Evolutionary conservation across 1,140 invertebrate genomes (phyloP).

Genomic region (Oncopodura yosiiana): DNA sequence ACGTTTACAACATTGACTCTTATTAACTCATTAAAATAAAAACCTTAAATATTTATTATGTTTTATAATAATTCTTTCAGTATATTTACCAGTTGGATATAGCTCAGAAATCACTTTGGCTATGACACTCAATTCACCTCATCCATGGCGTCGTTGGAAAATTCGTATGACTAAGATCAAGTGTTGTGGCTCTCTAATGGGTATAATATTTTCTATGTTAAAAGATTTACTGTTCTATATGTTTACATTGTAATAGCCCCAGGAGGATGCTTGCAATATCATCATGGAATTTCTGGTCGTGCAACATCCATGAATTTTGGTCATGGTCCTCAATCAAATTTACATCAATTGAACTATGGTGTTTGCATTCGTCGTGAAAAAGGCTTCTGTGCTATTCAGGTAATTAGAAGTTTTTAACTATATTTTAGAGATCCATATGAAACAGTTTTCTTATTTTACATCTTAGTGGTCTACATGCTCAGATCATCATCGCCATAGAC

Average conservation of each 20-base stretch:
- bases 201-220: constrained; percentile 8
- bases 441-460: too few relatives aligned
- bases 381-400: constrained; percentile 76
- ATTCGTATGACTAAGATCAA: constrained; percentile 28
- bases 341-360: constrained; percentile 61
- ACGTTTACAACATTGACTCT: too few relatives aligned
- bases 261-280: constrained; percentile 75
- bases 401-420: constrained; percentile 5
- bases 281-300: constrained; percentile 65
- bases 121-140: constrained; percentile 5
- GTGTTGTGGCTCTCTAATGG: constrained; percentile 18
- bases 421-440: too few relatives aligned
- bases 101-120: constrained; percentile 10
- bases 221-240: too few relatives aligned
- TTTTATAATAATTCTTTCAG: constrained; percentile 5
- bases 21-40: too few relatives aligned
- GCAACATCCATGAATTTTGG: constrained; percentile 70
- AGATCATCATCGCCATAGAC: too few relatives aligned
- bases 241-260: constrained; percentile 55
- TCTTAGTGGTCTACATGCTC: too few relatives aligned
- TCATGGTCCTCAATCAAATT: constrained; percentile 61
- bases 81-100: constrained; percentile 26
- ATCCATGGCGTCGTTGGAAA: constrained; percentile 23
- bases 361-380: constrained; percentile 72
- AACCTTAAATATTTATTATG: too few relatives aligned